These are phyloP conservation scores for Micromussa lordhowensis DNA, from an alignment of 92 coral and sea anemone genomes.

Conservation along the genomic window DNA sequence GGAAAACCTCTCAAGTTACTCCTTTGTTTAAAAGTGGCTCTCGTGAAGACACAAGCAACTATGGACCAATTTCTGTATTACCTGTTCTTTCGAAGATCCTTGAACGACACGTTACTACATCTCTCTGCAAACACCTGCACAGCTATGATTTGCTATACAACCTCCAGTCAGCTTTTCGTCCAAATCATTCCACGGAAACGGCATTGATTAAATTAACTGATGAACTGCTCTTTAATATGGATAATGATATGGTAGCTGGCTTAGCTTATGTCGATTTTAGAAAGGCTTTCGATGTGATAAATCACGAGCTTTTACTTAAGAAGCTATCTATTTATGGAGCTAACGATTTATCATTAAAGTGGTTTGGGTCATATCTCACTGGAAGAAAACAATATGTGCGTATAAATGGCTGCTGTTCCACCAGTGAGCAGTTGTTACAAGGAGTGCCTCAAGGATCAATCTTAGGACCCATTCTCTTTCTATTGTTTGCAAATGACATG, in stretches of 20 bases:
- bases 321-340: too few species aligned
- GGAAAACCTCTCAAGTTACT: too few species aligned
- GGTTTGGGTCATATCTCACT: too few species aligned
- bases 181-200: slow-evolving; percentile 62
- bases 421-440: slow-evolving; percentile 14
- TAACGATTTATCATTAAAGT: too few species aligned
- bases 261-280: too few species aligned
- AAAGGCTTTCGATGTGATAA: too few species aligned
- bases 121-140: slow-evolving; percentile 31
- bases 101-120: slow-evolving; percentile 24
- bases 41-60: slow-evolving; percentile 11
- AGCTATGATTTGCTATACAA: slow-evolving; percentile 48
- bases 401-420: too few species aligned
- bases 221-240: slow-evolving; percentile 63
- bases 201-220: slow-evolving; percentile 67
- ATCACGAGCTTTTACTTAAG: too few species aligned
- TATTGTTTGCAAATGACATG: slow-evolving; percentile 25
- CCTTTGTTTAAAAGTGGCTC: too few species aligned
- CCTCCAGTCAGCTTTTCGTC: slow-evolving; percentile 65
- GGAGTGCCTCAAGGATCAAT: slow-evolving; percentile 45
- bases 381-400: too few species aligned
- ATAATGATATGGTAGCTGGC: slow-evolving; percentile 22
- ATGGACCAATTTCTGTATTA: slow-evolving; percentile 55
- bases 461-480: slow-evolving; percentile 30
- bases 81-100: slow-evolving; percentile 49